Evolutionary conservation across 2,888 invertebrate genomes (phyloP), one percentile per base, ranked within the genome.

Genomic region (Ceraclea dissimilis): DNA sequence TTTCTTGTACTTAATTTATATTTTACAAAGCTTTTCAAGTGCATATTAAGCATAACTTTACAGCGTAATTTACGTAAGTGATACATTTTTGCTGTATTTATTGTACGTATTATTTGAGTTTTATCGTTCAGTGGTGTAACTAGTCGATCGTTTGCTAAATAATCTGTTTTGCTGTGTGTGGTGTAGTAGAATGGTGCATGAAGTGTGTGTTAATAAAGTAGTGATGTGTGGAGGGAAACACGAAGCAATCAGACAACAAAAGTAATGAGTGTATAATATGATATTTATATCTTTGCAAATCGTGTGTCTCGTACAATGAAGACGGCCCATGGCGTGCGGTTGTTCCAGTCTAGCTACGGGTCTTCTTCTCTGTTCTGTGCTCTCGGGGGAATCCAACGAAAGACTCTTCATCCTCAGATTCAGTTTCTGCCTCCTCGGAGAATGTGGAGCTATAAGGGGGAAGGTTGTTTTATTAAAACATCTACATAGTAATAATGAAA

Each of bases 381-480:
- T 91, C 74, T 96, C 96, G 62, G 95, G 95, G 31, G 94, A 94
- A 74, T 96, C 96, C 83, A 96, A 79, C 61, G 95, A 96, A 67
- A 96, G 84, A 72, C 94, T 94, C 84, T 97, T 96, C 96, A 96
- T 96, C 72, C 95, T 86, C 74, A 95, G 85, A 79, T 95, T 94
- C 77, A 96, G 82, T 80, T 94, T 92, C 81, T 94, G 93, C 62
- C 93, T 87, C 71, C 94, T 86, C 69, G 95, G 95, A 74, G 94
- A 95, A 77, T 95, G 94, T 66, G 93, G 94, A 71, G 93, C 93
- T 93, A 84, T 74, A 69, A 64, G 65, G 55, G 22, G 22, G 51
- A 16, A 26, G n/a, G 13, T 39, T n/a, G 16, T 13, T 39, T 39
- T 39, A 39, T n/a, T 39, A 39, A 43, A 16, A 39, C 13, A n/a